These are phyloP conservation scores for Phoeniculus purpureus DNA, from an alignment of 2,797 vertebrate species.

Conservation along the genomic window DNA sequence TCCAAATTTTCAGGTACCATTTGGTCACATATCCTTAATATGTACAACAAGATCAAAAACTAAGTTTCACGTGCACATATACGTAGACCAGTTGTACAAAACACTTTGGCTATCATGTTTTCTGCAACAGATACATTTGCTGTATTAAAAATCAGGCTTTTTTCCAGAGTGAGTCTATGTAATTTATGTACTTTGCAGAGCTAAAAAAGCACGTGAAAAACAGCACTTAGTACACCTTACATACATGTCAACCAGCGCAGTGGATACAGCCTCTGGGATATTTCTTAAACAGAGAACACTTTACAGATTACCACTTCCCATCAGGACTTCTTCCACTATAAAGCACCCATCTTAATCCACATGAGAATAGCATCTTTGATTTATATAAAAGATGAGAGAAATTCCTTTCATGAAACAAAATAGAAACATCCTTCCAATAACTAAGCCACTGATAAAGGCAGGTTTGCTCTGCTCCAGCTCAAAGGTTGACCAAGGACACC, in stretches of 20 bases:
- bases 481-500: neutral
- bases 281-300: neutral
- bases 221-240: neutral
- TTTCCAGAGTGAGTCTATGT: neutral
- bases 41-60: neutral
- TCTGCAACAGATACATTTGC: neutral
- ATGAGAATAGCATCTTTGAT: neutral
- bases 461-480: neutral
- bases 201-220: neutral
- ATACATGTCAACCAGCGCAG: accelerated
- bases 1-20: neutral
- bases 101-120: neutral
- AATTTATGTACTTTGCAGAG: neutral
- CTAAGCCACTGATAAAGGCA: neutral
- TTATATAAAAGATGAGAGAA: neutral
- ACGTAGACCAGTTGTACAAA: neutral
- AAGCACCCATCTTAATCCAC: neutral
- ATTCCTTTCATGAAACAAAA: neutral
- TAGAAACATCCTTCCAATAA: neutral
- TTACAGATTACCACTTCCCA: neutral
- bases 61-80: neutral
- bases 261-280: neutral
- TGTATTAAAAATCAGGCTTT: neutral
- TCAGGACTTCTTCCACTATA: neutral
- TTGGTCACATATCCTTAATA: neutral